phyloP scores from a whole-genome alignment of 2,888 invertebrate species.

The Melipona beecheii region DNA sequence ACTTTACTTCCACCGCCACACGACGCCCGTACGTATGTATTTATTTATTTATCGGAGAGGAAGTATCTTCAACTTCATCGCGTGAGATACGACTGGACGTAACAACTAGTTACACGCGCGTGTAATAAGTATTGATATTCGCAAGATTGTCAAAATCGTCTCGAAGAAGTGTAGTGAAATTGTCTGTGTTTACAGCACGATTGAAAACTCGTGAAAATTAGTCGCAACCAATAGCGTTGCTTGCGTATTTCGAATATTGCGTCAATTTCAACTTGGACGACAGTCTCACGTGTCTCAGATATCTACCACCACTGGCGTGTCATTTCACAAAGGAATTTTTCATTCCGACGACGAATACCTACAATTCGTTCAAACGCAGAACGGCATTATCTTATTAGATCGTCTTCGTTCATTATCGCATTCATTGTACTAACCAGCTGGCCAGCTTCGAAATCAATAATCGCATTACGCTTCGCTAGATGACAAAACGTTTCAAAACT shows the following conservation, averaged over 20 bases:
- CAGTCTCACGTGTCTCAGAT: no score
- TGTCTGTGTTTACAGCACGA: background rate
- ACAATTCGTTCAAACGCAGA: background rate
- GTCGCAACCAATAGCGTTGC: background rate
- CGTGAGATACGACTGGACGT: constrained; percentile 29
- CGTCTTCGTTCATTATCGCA: constrained; percentile 18
- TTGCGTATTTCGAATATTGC: background rate
- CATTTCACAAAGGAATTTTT: background rate
- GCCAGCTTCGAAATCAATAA: constrained; percentile 33
- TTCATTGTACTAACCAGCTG: constrained; percentile 7
- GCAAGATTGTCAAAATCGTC: background rate
- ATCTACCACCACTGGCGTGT: background rate
- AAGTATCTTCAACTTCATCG: constrained; percentile 45
- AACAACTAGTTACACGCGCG: constrained; percentile 14
- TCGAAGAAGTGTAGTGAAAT: background rate
- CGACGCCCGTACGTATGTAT: constrained; percentile 30
- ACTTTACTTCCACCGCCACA: constrained; percentile 36
- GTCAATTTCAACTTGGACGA: background rate
- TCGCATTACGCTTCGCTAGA: constrained; percentile 1
- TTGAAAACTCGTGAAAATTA: background rate
- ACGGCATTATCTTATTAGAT: background rate
- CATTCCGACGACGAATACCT: background rate
- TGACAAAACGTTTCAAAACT: background rate
- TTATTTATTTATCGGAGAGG: constrained; percentile 50
- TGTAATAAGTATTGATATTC: constrained; percentile 30